Evolutionary conservation across 2,113 vertebrate species (phyloP), one percentile per base, ranked within the genome.

Genomic region (Benitochromis conjunctus): DNA sequence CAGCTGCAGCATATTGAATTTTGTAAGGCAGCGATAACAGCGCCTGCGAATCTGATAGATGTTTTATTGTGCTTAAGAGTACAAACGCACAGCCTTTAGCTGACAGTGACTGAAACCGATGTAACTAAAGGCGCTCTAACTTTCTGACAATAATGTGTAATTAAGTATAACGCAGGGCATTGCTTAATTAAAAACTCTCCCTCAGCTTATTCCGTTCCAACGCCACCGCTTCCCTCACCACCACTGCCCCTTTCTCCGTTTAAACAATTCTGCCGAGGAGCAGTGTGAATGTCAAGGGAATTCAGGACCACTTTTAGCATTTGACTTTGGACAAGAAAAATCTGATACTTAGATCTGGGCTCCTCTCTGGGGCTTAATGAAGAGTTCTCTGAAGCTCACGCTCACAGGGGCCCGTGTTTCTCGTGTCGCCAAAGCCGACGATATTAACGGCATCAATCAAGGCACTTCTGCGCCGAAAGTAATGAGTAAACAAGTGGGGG

Each of bases 381-480:
- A 92, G 78, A 89, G 92, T 85, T 95, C 94, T 93, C 91, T 89
- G 90, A 95, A 88, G 89, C 94, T 93, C 90, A 66, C 86, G 94
- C 91, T 95, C 92, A 91, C 88, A 94, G 94, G 89, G 89, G 81
- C 92, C 92, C 66, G 12, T 62, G 87, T 92, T 86, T 93, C 91
- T 88, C 80, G 79, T 91, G 93, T 89, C 82, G 58, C 93, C 82
- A 81, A 81, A 84, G 94, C 87, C 79, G 92, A 94, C 90, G 84
- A 94, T 95, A 95, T 95, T 94, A 95, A 94, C 90, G 89, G 89
- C 93, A 95, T 95, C 92, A 92, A 95, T 95, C 94, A 93, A 86
- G 82, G 79, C 90, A 87, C 90, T 90, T 91, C 84, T 88, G 89
- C 60, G 54, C 87, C 11, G 84, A 86, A 91, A 91, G 91, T 93